Base-by-base conservation (phyloP, 2,797 vertebrate genomes). In the Nothura maculosa region DNA sequence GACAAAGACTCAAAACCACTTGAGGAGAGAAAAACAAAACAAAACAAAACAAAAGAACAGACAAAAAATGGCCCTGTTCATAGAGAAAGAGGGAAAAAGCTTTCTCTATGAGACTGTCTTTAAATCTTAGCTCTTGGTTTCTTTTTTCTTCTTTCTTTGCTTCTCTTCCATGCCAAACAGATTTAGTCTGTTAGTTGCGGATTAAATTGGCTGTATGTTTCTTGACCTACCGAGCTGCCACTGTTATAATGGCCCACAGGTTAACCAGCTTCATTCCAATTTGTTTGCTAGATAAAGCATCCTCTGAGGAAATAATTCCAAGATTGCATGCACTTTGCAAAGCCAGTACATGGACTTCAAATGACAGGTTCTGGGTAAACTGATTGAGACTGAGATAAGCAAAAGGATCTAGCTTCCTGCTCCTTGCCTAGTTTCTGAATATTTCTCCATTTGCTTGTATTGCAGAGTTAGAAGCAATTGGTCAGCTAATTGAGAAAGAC, bases 191-290 rank as follows among this genome's bases (percentile, higher is more conserved):
- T 75, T 86, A 85, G 73, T 8, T 88, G 62, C 60, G 90, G 76
- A 89, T 90, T 92, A 92, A 95, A 92, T 86, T 84, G n/a, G 34
- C 36, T 73, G 19, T 47, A 24, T 73, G 74, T 62, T 85, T 84
- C 40, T 75, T 79, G 43, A 48, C 58, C 42, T 77, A 68, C 66
- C 38, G 72, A 84, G 60, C 45, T 82, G 54, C 55, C 58, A 57
- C 27, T 32, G 34, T 52, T 90, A 73, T 86, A 92, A 96, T 74
- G 68, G 74, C 62, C 61, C 82, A 92, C 81, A 90, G 81, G 68
- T 93, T 91, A 95, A 86, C 73, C 90, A 84, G 19, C 42, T 92
- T 90, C 57, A 32, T 91, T 96, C 40, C 52, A 73, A 81, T 88
- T 85, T 88, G 60, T 87, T 91, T 95, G 77, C 48, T 88, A 79